Evolutionary conservation across 1,140 invertebrate species (phyloP), one percentile per base, ranked within the genome.

Genomic region (Eueides isabella): DNA sequence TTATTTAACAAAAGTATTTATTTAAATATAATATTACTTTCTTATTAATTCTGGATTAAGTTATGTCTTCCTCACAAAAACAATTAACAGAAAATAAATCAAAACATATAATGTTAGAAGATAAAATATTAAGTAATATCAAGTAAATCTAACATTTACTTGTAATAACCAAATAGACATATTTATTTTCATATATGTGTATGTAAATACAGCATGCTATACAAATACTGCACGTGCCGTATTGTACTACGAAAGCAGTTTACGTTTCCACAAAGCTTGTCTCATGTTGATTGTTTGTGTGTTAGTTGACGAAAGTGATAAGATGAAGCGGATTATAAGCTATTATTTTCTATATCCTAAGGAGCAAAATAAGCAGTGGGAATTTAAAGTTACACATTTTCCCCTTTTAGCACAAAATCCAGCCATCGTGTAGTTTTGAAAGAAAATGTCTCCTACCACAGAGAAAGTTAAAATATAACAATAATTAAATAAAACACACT

Each of bases 191-290:
- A 12, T 55, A 26, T 23, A 55, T 55, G n/a, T 26, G 11, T 26
- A 23, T 48, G n/a, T 48, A 48, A 48, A 48, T 48, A 48, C 19
- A 48, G 44, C 44, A 55, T 12, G 48, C 23, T 26, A 55, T 29
- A 61, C 65, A 35, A 67, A 73, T 35, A 28, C 65, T 67, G 48
- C 76, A 74, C 68, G 72, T n/a, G 68, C 68, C 68, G 29, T 16
- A 55, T 77, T 69, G n/a, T 71, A 41, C 69, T 74, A 80, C 75
- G 77, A 81, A 81, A 83, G 77, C 77, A 73, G 76, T 80, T 79
- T 76, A 75, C 74, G 75, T 78, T 77, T 72, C 64, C 41, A 80
- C 73, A 79, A 68, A 73, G 67, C 73, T 74, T 71, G 75, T 81
- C 63, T 75, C 75, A 72, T 72, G 72, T 23, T 63, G 74, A 70